phyloP scores from a whole-genome alignment of 2,113 vertebrate species.

The Burhinus bistriatus region DNA sequence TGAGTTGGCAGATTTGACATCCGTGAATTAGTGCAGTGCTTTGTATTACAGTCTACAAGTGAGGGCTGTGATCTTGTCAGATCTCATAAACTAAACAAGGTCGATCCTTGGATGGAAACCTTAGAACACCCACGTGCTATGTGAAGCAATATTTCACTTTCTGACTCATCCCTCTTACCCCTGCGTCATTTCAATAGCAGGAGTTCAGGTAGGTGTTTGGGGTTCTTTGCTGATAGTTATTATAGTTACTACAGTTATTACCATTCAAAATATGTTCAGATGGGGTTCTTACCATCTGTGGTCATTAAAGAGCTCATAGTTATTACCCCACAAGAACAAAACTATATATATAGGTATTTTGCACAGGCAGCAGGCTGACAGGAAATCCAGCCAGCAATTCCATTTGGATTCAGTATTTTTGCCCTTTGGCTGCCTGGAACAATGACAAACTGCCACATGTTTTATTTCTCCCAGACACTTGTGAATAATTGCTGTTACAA shows the following conservation, averaged over 20 bases:
- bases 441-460: not conserved
- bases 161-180: not conserved
- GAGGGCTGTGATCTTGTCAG: not conserved
- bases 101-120: not conserved
- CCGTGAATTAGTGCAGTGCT: not conserved
- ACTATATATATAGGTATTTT: not conserved
- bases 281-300: not conserved
- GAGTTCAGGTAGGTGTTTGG: not conserved
- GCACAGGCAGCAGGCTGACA: not conserved
- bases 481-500: accelerated
- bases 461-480: not conserved
- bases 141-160: not conserved
- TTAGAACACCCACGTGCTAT: not conserved
- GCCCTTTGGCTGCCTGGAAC: not conserved
- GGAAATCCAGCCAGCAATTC: not conserved
- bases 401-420: not conserved
- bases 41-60: not conserved
- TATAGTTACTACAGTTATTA: not conserved
- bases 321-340: not conserved
- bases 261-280: not conserved
- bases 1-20: not conserved
- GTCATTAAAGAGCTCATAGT: not conserved
- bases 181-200: not conserved
- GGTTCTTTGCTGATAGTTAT: not conserved
- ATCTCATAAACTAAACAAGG: not conserved